Percentiles rank a stretch among this genome's conserved stretches.
Conservation (phyloP, 2,888 invertebrate species). For the Ctena decussata region DNA sequence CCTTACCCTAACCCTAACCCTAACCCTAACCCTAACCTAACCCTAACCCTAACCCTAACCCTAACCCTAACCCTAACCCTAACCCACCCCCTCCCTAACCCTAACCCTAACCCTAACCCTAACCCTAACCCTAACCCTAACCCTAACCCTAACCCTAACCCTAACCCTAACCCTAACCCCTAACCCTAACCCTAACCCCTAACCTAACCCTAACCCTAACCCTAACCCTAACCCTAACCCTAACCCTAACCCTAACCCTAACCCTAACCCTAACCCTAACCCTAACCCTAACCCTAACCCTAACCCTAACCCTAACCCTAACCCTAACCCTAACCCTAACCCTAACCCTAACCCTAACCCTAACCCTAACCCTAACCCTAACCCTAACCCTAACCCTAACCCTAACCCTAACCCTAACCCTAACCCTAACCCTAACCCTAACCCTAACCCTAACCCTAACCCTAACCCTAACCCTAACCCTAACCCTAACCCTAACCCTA, state of each 20-base stretch:
- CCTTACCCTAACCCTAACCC: too few relatives aligned
- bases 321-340: constrained; percentile 30
- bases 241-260: constrained; percentile 34
- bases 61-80: constrained; percentile 42
- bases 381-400: constrained; percentile 43
- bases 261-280: constrained; percentile 31
- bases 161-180: neutral
- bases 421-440: constrained; percentile 13
- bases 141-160: constrained; percentile 46
- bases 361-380: constrained; percentile 38
- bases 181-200: too few relatives aligned
- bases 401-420: constrained; percentile 53
- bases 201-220: constrained; percentile 16
- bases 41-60: constrained; percentile 33
- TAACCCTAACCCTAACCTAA: too few relatives aligned
- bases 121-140: constrained; percentile 53
- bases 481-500: constrained; percentile 52
- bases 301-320: constrained; percentile 32
- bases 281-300: constrained; percentile 28
- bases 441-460: constrained; percentile 22
- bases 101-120: constrained; percentile 45
- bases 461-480: constrained; percentile 12
- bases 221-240: constrained; percentile 30
- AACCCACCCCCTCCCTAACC: constrained; percentile 29
- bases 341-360: constrained; percentile 47